Base-by-base conservation (phyloP, 2,797 vertebrate species). In the Setipinna tenuifilis region DNA sequence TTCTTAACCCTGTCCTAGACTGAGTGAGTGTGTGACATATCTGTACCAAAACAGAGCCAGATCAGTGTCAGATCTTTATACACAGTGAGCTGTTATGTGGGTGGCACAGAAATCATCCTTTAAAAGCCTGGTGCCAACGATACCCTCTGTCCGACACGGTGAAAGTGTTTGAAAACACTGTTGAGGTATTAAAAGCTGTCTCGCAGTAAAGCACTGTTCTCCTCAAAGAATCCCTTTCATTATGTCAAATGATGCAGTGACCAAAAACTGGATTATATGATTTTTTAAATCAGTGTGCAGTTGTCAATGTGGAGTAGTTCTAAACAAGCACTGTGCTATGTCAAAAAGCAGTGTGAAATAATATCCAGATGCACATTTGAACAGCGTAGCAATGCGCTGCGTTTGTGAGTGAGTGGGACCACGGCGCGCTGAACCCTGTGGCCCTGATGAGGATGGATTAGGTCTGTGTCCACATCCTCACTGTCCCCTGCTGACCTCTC, bases 401-500 rank as follows among this genome's bases (percentile, higher is more conserved):
- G 41, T 44, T 7, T 78, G 6, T 41, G 35, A 78, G 14, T 78
- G 19, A 44, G 31, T 7, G 6, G 2, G 31, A 21, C 71, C 5
- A 44, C 1, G 35, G 19, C 17, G 25, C 41, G 71, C 17, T 21
- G 31, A 78, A 78, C 31, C 28, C 12, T 75, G 14, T 75, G 68
- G 68, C 62, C 62, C 23, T 71, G 11, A 44, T 35, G 68, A 41
- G 35, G 31, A 78, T 78, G 71, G 19, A 41, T 35, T 44, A 19
- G 17, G 12, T 44, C 71, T 78, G 71, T 44, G 31, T 78, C 71
- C 35, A 44, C 28, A 44, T 78, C 71, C 71, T 41, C 16, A 17
- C 71, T 78, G 71, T 78, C 71, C 71, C 31, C 71, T 78, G 17
- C 71, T 78, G 71, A 78, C 71, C 71, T 78, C 71, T 78, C 31